Conservation (phyloP, 2,888 invertebrate genomes). For the Caenorhabditis plicata region DNA sequence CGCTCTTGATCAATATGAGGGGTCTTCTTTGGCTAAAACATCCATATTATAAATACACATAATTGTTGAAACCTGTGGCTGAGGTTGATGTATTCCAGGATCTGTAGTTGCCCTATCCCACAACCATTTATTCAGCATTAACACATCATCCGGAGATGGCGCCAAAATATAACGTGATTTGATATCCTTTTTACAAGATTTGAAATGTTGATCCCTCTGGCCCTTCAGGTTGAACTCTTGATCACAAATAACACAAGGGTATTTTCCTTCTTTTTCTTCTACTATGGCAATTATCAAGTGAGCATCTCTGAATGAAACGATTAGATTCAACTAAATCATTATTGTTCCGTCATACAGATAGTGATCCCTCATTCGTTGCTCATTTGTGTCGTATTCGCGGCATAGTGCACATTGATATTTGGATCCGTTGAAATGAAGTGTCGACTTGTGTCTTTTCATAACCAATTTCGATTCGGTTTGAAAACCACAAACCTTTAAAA, state of each 20-base stretch:
- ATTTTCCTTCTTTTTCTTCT: constrained; percentile 53
- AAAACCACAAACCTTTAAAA: constrained; percentile 55
- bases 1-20: no score
- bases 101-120: constrained; percentile 62
- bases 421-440: constrained; percentile 45
- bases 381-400: constrained; percentile 61
- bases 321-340: not conserved
- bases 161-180: no score
- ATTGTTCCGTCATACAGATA: constrained; percentile 46
- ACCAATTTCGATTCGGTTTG: constrained; percentile 56
- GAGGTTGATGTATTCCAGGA: constrained; percentile 56
- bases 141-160: constrained; percentile 41
- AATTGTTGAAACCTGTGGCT: constrained; percentile 18
- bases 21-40: no score
- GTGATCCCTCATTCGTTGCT: constrained; percentile 55
- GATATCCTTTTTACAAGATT: constrained; percentile 59
- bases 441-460: constrained; percentile 47
- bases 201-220: constrained; percentile 45
- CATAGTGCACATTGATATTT: constrained; percentile 59
- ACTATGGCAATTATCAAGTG: constrained; percentile 51
- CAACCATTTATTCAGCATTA: constrained; percentile 58
- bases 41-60: not conserved
- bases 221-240: constrained; percentile 61
- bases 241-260: constrained; percentile 62
- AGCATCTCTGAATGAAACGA: constrained; percentile 39